Conservation (phyloP, 2,888 invertebrate genomes). For the Steinernema hermaphroditum region DNA sequence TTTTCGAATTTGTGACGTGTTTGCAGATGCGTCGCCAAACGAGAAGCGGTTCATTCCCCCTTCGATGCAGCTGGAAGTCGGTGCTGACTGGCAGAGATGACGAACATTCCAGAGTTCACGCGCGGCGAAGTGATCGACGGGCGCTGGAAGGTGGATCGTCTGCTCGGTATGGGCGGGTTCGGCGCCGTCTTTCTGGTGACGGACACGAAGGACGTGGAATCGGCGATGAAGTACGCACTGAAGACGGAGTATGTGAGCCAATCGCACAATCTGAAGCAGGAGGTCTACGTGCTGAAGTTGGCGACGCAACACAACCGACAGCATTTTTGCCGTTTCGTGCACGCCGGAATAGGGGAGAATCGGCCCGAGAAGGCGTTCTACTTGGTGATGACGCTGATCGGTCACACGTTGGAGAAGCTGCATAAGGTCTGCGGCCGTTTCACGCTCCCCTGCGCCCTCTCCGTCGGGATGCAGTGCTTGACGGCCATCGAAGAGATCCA, state of each 20-base stretch:
- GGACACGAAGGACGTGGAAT: background rate
- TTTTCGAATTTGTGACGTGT: too few species aligned
- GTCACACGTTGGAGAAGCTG: background rate
- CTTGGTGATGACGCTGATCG: slow-evolving; percentile 10
- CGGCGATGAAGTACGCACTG: slow-evolving; percentile 17
- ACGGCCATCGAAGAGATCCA: background rate
- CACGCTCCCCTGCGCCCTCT: background rate
- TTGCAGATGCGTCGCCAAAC: too few species aligned
- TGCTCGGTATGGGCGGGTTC: background rate
- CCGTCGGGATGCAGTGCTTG: background rate
- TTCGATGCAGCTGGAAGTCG: too few species aligned
- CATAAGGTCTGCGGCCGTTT: background rate
- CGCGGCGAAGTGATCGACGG: background rate
- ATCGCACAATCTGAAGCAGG: background rate
- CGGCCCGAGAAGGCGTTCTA: background rate
- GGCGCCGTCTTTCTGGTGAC: slow-evolving; percentile 1
- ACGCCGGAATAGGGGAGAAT: background rate
- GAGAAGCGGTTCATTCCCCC: too few species aligned
- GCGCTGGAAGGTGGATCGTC: background rate
- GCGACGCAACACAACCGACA: background rate
- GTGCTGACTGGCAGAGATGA: too few species aligned
- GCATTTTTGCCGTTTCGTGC: background rate
- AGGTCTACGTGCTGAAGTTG: background rate
- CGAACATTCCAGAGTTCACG: background rate
- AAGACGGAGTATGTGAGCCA: background rate